Percentiles rank a stretch among this genome's conserved stretches.
These are phyloP conservation scores for Platorchestia sp. DNA, from an alignment of 1,140 invertebrate genomes.

Conservation along the genomic window DNA sequence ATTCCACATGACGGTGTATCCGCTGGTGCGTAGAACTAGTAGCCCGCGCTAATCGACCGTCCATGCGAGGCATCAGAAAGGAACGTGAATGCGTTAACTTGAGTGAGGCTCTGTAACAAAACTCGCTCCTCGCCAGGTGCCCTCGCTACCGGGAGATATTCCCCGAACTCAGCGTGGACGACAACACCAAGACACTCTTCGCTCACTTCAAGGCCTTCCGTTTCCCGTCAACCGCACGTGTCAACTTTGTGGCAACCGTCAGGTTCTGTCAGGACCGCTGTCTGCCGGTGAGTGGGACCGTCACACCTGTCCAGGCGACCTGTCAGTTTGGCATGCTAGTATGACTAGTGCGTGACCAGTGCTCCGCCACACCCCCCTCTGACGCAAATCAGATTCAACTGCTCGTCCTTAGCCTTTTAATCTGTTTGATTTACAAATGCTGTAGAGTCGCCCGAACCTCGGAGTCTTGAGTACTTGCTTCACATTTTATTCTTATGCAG, in stretches of 20 bases:
- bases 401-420: background rate
- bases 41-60: background rate
- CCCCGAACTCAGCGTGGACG: conserved; percentile 72
- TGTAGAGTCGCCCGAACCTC: no score
- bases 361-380: no score
- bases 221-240: conserved; percentile 73
- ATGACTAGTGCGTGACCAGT: background rate
- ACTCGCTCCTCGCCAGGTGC: conserved; percentile 70
- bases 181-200: conserved; percentile 71
- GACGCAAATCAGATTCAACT: no score
- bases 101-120: no score
- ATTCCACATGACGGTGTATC: no score
- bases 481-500: no score
- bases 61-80: background rate
- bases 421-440: no score
- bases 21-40: no score
- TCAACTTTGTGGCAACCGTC: conserved; percentile 74
- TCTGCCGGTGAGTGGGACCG: conserved; percentile 11
- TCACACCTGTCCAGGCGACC: background rate
- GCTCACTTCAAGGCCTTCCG: conserved; percentile 75
- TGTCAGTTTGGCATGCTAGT: background rate
- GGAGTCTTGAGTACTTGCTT: no score
- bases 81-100: no score
- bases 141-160: conserved; percentile 74
- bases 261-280: conserved; percentile 56